phyloP scores from a whole-genome alignment of 2,113 vertebrate species.

The Embiotoca jacksoni region DNA sequence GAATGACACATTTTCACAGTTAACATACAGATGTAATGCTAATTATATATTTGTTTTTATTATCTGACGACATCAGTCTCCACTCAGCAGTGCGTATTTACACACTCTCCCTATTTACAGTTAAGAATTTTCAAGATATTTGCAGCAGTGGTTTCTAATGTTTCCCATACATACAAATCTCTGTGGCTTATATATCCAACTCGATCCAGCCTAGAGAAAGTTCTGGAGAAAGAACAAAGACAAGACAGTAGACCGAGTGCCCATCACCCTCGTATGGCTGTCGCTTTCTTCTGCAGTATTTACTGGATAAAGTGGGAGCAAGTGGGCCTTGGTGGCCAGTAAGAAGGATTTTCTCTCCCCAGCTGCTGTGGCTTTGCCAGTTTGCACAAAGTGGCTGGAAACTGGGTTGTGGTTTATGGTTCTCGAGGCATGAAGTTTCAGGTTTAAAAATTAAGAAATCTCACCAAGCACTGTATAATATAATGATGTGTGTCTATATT shows the following conservation, averaged over 20 bases:
- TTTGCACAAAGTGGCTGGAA: conserved; percentile 62
- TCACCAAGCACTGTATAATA: background rate
- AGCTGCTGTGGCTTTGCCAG: conserved; percentile 59
- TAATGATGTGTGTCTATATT: conserved; percentile 12
- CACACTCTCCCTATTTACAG: conserved; percentile 47
- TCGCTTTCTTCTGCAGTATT: conserved; percentile 66
- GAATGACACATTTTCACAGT: conserved; percentile 5
- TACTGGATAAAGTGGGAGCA: conserved; percentile 67
- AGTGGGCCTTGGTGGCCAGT: conserved; percentile 72
- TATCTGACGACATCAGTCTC: conserved; percentile 12
- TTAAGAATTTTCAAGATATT: conserved; percentile 49
- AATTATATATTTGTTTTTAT: conserved; percentile 27
- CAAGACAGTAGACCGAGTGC: conserved; percentile 56
- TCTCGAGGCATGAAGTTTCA: conserved; percentile 20
- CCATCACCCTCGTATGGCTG: conserved; percentile 49
- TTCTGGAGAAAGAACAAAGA: conserved; percentile 55
- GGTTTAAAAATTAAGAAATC: conserved; percentile 36
- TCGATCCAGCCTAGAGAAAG: conserved; percentile 43
- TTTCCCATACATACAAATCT: conserved; percentile 58
- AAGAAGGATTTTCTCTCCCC: conserved; percentile 79
- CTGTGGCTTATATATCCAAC: conserved; percentile 34
- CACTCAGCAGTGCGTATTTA: conserved; percentile 37
- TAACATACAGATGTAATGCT: conserved; percentile 14
- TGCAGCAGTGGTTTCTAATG: conserved; percentile 50
- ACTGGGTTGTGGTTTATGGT: conserved; percentile 52